Conservation (phyloP, 2,797 vertebrate genomes). For the Acrossocheilus fasciatus region DNA sequence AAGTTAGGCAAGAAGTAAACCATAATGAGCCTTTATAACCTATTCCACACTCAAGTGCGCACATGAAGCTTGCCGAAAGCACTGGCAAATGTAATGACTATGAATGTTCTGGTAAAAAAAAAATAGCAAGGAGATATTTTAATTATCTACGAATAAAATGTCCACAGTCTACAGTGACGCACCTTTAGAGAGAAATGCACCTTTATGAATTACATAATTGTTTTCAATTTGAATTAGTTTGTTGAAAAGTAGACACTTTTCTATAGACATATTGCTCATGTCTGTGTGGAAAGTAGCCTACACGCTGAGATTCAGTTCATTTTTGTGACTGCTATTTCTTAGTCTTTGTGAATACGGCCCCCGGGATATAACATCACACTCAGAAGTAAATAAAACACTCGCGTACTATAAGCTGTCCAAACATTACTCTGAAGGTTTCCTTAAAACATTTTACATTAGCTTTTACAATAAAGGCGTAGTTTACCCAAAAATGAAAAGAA, state of each 20-base stretch:
- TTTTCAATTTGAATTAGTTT: not conserved
- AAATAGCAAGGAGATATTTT: not conserved
- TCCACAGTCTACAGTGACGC: not conserved
- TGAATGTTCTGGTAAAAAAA: not conserved
- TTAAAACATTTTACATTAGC: not conserved
- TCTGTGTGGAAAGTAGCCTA: no score
- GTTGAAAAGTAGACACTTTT: not conserved
- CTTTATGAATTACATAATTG: no score
- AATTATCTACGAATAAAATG: not conserved
- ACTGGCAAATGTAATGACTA: not conserved
- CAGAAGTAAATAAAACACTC: not conserved
- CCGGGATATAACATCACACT: not conserved
- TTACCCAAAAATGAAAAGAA: not conserved
- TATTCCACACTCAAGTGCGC: not conserved
- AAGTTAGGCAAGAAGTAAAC: not conserved
- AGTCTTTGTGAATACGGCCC: no score
- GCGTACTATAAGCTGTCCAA: not conserved
- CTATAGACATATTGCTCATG: no score
- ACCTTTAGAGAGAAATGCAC: no score
- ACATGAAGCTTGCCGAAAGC: not conserved
- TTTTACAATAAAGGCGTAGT: not conserved
- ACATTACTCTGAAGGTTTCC: not conserved
- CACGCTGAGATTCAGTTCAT: no score
- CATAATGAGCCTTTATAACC: not conserved
- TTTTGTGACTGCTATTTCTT: no score